phyloP scores from a whole-genome alignment of 2,113 vertebrate species.

The Chitala chitala region DNA sequence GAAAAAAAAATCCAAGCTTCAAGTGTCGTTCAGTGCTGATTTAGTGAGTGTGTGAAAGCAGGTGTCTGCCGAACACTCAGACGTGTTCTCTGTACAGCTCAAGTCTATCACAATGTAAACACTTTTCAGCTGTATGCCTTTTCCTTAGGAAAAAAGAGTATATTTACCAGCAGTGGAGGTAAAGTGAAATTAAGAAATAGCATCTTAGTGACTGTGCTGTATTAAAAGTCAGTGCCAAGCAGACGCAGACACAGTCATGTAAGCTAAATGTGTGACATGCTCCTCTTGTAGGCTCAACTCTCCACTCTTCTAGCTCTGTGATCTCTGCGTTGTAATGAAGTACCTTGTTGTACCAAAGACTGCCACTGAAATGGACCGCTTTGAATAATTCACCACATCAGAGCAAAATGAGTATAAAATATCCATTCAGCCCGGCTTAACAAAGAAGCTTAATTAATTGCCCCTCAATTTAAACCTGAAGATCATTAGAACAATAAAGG shows the following conservation, averaged over 20 bases:
- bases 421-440: background rate
- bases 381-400: conserved; percentile 16
- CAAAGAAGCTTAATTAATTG: background rate
- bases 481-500: conserved; percentile 14
- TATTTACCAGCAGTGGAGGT: conserved; percentile 62
- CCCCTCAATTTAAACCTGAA: background rate
- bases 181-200: conserved; percentile 29
- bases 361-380: background rate
- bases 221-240: background rate
- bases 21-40: background rate
- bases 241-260: no score
- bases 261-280: background rate
- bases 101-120: conserved; percentile 53
- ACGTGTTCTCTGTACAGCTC: background rate
- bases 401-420: conserved; percentile 4
- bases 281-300: background rate
- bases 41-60: conserved; percentile 14
- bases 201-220: background rate
- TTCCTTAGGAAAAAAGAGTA: conserved; percentile 65
- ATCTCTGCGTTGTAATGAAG: background rate
- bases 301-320: background rate
- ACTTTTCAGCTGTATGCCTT: conserved; percentile 54
- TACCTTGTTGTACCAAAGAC: conserved; percentile 5
- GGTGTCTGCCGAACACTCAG: conserved; percentile 33
- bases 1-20: conserved; percentile 13